Evolutionary conservation across 2,888 invertebrate species (phyloP).

Genomic region (Megalurothrips usitatus): DNA sequence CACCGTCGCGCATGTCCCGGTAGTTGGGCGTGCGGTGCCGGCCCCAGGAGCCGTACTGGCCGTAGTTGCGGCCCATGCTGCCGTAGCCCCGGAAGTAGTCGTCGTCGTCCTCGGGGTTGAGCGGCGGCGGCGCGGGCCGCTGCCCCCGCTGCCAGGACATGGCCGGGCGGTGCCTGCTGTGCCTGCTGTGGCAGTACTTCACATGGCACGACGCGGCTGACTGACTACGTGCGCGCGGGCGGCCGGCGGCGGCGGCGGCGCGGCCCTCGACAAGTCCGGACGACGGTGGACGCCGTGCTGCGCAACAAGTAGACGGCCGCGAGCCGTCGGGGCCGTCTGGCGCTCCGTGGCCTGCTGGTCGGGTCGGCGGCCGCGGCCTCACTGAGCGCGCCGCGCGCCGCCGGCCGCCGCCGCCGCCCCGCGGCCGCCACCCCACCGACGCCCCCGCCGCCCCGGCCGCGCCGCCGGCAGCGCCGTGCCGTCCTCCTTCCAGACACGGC

Average conservation of each 20-base stretch:
- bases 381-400: conserved; percentile 10
- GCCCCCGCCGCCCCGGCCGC: conserved; percentile 44
- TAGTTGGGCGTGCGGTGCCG: conserved; percentile 18
- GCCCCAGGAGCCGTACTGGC: conserved; percentile 9
- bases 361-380: conserved; percentile 48
- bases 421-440: conserved; percentile 43
- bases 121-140: conserved; percentile 51
- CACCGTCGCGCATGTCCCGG: conserved; percentile 12
- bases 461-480: neutral
- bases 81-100: conserved; percentile 20
- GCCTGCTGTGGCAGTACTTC: conserved; percentile 46
- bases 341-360: conserved; percentile 49
- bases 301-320: neutral
- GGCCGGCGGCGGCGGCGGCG: too few relatives aligned
- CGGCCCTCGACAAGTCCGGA: too few relatives aligned
- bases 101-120: conserved; percentile 16
- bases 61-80: conserved; percentile 18
- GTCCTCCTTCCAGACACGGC: neutral
- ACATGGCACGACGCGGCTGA: too few relatives aligned
- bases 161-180: conserved; percentile 32
- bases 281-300: too few relatives aligned
- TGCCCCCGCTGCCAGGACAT: conserved; percentile 43
- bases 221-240: too few relatives aligned
- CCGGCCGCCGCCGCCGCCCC: conserved; percentile 43
- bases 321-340: conserved; percentile 48